Conservation (phyloP, 2,797 vertebrate species). For the Phoeniculus purpureus region DNA sequence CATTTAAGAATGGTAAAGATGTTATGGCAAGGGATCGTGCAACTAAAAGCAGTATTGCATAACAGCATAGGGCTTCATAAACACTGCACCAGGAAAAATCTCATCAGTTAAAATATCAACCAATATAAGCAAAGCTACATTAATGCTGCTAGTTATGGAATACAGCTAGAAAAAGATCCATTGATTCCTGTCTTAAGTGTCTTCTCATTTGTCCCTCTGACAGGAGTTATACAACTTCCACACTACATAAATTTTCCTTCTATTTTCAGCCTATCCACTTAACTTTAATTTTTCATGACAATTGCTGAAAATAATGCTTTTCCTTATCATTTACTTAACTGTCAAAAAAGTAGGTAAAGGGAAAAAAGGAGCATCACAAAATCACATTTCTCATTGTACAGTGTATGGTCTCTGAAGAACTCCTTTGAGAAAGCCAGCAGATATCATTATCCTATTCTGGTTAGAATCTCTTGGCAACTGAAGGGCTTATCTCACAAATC, state of each 20-base stretch:
- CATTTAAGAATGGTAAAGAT: background rate
- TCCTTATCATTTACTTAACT: background rate
- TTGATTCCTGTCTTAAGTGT: background rate
- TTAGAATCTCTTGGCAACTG: background rate
- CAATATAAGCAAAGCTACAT: background rate
- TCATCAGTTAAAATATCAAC: background rate
- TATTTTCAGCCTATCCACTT: background rate
- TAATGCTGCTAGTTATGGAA: background rate
- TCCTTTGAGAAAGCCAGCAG: background rate
- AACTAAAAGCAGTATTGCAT: background rate
- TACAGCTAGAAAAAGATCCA: background rate
- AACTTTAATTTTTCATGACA: background rate
- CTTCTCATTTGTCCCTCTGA: background rate
- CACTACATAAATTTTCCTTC: background rate
- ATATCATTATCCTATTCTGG: no score
- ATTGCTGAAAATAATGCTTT: background rate
- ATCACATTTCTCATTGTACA: background rate
- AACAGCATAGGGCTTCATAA: background rate
- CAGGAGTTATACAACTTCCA: background rate
- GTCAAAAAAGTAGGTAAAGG: background rate
- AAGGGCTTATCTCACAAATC: background rate
- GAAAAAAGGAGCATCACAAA: background rate
- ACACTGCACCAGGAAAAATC: background rate
- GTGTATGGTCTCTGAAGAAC: background rate
- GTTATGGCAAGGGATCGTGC: background rate